Conservation (phyloP, 2,797 vertebrate genomes). For the Oceanodroma leucorhoa region DNA sequence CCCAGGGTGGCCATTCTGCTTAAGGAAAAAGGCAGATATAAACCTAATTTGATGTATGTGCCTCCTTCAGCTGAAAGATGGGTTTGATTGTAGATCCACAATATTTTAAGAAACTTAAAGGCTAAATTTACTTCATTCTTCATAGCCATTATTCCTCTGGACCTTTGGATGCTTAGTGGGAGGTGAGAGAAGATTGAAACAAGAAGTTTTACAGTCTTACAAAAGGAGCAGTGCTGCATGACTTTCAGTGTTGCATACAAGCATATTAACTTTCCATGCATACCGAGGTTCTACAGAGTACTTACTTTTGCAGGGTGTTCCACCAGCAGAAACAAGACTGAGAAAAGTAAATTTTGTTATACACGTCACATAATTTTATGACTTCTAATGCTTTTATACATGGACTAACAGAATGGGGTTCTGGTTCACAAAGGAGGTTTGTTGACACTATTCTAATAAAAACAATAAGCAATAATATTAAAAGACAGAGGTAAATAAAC, state of each 20-base stretch:
- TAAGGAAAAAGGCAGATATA: neutral
- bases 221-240: neutral
- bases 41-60: neutral
- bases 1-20: neutral
- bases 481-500: neutral
- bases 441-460: neutral
- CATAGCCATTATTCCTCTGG: neutral
- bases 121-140: neutral
- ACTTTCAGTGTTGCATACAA: neutral
- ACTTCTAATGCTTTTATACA: neutral
- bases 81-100: neutral
- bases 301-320: neutral
- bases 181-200: neutral
- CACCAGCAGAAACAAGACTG: neutral
- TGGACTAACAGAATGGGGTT: rapidly evolving
- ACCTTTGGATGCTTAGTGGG: neutral
- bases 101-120: neutral
- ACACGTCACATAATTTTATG: neutral
- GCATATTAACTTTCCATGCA: neutral
- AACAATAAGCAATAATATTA: neutral
- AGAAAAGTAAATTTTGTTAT: neutral
- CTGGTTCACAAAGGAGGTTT: neutral
- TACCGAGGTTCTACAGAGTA: neutral
- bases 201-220: neutral
- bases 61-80: neutral